Percentiles rank a stretch among this genome's conserved stretches.
Evolutionary conservation across 1,140 invertebrate genomes (phyloP).

Genomic region (Sinella curviseta): DNA sequence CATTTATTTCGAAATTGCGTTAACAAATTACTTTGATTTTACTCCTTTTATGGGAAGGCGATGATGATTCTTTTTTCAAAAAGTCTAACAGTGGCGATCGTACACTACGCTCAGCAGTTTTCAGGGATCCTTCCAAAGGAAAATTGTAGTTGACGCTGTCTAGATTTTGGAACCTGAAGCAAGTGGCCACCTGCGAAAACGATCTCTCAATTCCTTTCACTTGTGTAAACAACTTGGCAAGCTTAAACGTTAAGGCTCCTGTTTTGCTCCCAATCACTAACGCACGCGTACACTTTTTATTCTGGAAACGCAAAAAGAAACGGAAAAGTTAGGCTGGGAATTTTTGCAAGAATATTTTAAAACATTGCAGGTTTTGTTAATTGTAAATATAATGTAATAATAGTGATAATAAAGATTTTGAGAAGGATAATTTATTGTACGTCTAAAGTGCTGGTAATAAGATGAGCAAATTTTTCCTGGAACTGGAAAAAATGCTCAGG

Average conservation of each 20-base stretch:
- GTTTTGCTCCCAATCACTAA: conserved; percentile 43
- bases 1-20: too few species aligned
- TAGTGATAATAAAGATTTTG: background rate
- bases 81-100: background rate
- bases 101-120: conserved; percentile 17
- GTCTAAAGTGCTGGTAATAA: conserved; percentile 26
- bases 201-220: conserved; percentile 43
- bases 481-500: conserved; percentile 45
- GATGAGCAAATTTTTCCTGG: conserved; percentile 38
- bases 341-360: background rate
- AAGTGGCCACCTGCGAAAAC: conserved; percentile 38
- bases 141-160: conserved; percentile 35
- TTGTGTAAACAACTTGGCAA: conserved; percentile 39
- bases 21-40: too few species aligned
- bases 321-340: background rate
- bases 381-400: background rate
- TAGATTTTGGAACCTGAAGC: conserved; percentile 43
- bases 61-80: background rate
- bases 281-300: conserved; percentile 18
- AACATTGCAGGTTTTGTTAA: background rate
- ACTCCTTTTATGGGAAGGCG: background rate
- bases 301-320: conserved; percentile 30
- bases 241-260: conserved; percentile 38
- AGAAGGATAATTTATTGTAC: conserved; percentile 15
- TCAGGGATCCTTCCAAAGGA: conserved; percentile 46